Base-by-base conservation (phyloP, 2,888 invertebrate genomes). In the Myopa tessellatipennis region DNA sequence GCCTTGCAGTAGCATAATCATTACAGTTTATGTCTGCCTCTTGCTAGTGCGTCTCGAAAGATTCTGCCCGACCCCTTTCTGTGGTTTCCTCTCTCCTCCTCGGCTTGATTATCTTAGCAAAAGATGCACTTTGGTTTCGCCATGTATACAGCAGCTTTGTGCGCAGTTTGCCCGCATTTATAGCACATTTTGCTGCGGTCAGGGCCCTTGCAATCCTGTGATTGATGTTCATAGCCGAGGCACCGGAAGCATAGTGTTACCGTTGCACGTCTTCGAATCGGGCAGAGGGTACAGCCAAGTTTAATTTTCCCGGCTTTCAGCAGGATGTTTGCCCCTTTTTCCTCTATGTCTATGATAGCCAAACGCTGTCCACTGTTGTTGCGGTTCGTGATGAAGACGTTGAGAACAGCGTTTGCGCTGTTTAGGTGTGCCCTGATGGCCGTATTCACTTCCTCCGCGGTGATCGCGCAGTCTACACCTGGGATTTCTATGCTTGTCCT, bases 171-270 rank as follows among this genome's bases (percentile, higher is more conserved):
- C 3, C 68, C 68, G 38, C 68, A 68, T 18, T 14, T 40, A 16
- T 45, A 45, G 26, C 68, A 68, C 7, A 40, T 2, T 8, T 40
- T 68, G 68, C 68, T 68, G 8, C 68, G 40, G 3, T 68, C 68
- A 5, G 40, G 8, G 16, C 68, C 68, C 40, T 68, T 68, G 68
- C 68, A 68, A n/a, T 50, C 50, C 8, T 40, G 68, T 12, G 40
- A n/a, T 26, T 16, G 40, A 14, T 68, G 68, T 14, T 14, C 68
- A 68, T 45, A 40, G 4, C 68, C 68, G 0, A 68, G 50, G 26
- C 68, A 68, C 26, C 68, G 40, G 38, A 68, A 68, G 38, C 68
- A 68, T 26, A 45, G 68, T 4, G 10, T 7, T 8, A 68, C 18
- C 26, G 12, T 34, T 34, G 34, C 34, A 14, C 61, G 61, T 34